Conservation (phyloP, 2,113 vertebrate genomes). For the Coregonus clupeaformis region DNA sequence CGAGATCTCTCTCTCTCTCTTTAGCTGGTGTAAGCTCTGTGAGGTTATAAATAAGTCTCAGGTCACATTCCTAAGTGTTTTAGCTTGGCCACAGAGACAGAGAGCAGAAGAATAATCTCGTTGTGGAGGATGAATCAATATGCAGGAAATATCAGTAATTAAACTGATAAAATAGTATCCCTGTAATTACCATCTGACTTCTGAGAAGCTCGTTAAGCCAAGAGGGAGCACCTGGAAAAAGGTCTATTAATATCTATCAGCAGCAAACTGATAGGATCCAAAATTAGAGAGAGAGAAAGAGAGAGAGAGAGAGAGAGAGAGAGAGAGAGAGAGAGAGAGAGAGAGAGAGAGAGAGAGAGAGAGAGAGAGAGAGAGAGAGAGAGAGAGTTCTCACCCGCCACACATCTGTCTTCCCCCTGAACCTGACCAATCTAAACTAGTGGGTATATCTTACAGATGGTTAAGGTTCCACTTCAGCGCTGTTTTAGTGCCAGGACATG, state of each 20-base stretch:
- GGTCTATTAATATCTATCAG: slow-evolving; percentile 42
- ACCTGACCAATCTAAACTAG: slow-evolving; percentile 1
- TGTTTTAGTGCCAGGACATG: slow-evolving; percentile 15
- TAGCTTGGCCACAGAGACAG: not conserved
- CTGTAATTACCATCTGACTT: slow-evolving; percentile 34
- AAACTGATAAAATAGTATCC: slow-evolving; percentile 25
- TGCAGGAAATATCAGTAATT: slow-evolving; percentile 37
- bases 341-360: not conserved
- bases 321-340: not conserved
- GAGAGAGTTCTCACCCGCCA: slow-evolving; percentile 28
- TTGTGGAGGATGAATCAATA: slow-evolving; percentile 13
- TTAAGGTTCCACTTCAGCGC: slow-evolving; percentile 13
- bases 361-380: not conserved
- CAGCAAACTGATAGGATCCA: slow-evolving; percentile 18
- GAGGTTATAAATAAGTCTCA: not conserved
- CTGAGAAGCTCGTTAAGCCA: slow-evolving; percentile 33
- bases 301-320: slow-evolving; percentile 26
- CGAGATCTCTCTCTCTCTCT: not conserved
- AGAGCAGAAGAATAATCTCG: not conserved
- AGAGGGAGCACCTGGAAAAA: not conserved
- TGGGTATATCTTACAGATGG: not conserved
- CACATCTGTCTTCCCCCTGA: slow-evolving; percentile 15
- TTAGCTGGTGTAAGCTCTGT: not conserved
- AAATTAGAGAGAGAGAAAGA: slow-evolving; percentile 35
- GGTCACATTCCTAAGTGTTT: not conserved